Percentiles rank a stretch among this genome's conserved stretches.
phyloP scores from a whole-genome alignment of 2,113 vertebrate genomes.

The Syngnathus floridae region DNA sequence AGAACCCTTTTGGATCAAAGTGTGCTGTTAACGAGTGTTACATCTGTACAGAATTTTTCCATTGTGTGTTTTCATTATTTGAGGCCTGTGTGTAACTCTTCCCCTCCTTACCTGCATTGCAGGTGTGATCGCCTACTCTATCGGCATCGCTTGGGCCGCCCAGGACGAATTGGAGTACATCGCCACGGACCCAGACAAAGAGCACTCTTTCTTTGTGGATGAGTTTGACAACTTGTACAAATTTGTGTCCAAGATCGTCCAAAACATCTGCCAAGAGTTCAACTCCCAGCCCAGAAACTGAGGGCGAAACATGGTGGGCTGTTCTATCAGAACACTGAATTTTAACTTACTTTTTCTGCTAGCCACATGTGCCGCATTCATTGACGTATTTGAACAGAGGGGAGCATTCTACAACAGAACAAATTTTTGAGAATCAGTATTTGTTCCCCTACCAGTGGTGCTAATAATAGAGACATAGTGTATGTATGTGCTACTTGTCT shows the following conservation, averaged over 20 bases:
- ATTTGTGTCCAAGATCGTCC: slow-evolving; percentile 82
- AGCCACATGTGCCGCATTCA: slow-evolving; percentile 42
- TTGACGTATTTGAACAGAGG: slow-evolving; percentile 38
- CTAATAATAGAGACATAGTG: background rate
- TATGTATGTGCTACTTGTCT: background rate
- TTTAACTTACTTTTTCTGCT: slow-evolving; percentile 40
- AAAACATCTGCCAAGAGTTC: slow-evolving; percentile 96
- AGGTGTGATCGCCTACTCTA: slow-evolving; percentile 91
- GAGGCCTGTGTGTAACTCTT: slow-evolving; percentile 7
- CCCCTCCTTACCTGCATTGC: slow-evolving; percentile 30
- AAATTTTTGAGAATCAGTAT: slow-evolving; percentile 19
- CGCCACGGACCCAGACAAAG: slow-evolving; percentile 85
- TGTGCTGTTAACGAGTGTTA: too few relatives aligned
- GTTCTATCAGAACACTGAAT: slow-evolving; percentile 22
- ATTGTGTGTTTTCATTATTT: background rate
- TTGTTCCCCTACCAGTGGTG: slow-evolving; percentile 8
- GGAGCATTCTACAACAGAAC: slow-evolving; percentile 21
- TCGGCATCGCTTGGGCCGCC: slow-evolving; percentile 93
- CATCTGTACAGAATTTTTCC: background rate
- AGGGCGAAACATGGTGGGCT: slow-evolving; percentile 27
- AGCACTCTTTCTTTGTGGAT: slow-evolving; percentile 95
- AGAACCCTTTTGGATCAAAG: too few relatives aligned
- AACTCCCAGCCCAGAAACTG: slow-evolving; percentile 95
- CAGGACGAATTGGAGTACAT: slow-evolving; percentile 94
- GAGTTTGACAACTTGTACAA: slow-evolving; percentile 92